A percentile compares a stretch with the other conserved stretches of the same genome.
Evolutionary conservation across 2,797 vertebrate genomes (phyloP).

Genomic region (Microctenopoma stevenorrisi): DNA sequence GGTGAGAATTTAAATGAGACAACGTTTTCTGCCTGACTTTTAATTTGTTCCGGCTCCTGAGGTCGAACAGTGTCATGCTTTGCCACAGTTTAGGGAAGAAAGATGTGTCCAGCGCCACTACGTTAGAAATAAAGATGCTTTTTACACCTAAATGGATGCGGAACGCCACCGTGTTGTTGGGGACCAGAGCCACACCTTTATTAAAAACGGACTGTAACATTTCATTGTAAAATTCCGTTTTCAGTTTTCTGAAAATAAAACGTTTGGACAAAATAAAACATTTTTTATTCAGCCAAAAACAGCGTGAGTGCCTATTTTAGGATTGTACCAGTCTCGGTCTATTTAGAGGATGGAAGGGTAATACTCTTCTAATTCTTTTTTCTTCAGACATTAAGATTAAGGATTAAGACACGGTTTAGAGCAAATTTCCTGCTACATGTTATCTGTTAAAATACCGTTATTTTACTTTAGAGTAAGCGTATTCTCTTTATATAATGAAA

Average conservation of each 20-base stretch:
- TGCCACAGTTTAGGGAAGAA: not conserved
- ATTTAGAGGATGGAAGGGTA: no score
- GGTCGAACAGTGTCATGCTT: not conserved
- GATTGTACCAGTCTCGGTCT: no score
- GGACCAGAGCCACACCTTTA: not conserved
- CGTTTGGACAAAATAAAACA: not conserved
- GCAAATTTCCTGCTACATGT: no score
- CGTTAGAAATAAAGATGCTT: constrained; percentile 2
- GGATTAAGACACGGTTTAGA: no score
- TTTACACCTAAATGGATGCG: not conserved
- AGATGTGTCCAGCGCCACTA: not conserved
- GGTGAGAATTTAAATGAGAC: constrained; percentile 74
- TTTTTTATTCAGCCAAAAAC: no score
- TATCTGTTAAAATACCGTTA: no score
- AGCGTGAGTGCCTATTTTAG: no score
- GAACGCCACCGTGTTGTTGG: not conserved
- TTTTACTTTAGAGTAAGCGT: no score
- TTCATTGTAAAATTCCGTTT: not conserved
- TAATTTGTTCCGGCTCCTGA: constrained; percentile 47
- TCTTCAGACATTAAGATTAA: no score
- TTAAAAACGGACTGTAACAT: not conserved
- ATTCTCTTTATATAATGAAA: no score
- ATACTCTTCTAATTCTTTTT: no score
- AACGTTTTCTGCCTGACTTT: constrained; percentile 54
- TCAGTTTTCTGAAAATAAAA: not conserved